Percentiles rank a stretch among this genome's conserved stretches.
Conservation (phyloP, 2,797 vertebrate genomes). For the Paguma larvata region DNA sequence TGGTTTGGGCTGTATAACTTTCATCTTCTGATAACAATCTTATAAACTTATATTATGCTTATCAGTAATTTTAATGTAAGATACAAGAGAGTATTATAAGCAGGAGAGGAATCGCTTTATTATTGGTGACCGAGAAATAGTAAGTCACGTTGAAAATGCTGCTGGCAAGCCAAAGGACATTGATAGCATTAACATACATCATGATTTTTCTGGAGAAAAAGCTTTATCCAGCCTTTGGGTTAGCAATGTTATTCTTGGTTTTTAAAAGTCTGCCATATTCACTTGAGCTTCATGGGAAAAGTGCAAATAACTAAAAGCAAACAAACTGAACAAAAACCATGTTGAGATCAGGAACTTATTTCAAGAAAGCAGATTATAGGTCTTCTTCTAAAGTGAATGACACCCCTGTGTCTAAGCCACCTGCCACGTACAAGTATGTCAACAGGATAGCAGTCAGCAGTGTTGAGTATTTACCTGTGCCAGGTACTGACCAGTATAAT, state of each 20-base stretch:
- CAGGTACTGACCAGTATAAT: background rate
- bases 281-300: conserved; percentile 7
- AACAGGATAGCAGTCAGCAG: background rate
- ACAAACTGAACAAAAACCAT: background rate
- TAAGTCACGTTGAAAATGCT: conserved; percentile 37
- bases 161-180: background rate
- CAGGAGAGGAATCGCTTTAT: background rate
- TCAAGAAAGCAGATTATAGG: background rate
- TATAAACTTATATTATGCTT: background rate
- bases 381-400: conserved; percentile 22
- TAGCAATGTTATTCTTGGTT: background rate
- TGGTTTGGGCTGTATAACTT: background rate
- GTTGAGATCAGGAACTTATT: background rate
- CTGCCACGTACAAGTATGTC: background rate
- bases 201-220: conserved; percentile 17
- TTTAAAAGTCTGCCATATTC: background rate
- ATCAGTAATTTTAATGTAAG: background rate
- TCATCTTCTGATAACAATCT: conserved; percentile 15
- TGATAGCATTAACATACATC: background rate
- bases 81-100: background rate
- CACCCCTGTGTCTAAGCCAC: background rate
- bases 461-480: background rate
- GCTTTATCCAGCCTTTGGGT: background rate
- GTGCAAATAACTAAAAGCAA: background rate
- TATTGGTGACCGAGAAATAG: background rate